Evolutionary conservation across 2,888 invertebrate species (phyloP).

Genomic region (Torymus tubicola): DNA sequence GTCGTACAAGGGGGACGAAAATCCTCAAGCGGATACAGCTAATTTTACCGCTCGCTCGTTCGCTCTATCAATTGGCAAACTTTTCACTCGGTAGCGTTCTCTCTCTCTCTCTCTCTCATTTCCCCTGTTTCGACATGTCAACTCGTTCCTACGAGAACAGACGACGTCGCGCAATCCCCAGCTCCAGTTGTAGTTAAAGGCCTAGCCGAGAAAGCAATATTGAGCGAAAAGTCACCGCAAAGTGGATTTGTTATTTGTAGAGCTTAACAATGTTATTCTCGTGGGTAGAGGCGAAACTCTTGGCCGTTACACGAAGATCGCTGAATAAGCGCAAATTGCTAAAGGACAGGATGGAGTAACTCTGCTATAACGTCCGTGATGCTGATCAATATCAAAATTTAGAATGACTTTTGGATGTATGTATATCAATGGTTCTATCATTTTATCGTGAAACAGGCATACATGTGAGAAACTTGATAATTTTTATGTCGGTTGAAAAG

Average conservation of each 20-base stretch:
- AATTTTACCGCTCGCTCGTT: conserved; percentile 50
- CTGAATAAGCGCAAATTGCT: conserved; percentile 68
- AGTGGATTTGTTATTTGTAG: conserved; percentile 64
- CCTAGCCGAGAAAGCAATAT: too few relatives aligned
- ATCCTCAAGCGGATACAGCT: conserved; percentile 51
- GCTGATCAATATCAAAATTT: conserved; percentile 2
- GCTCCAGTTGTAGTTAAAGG: too few relatives aligned
- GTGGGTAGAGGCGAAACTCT: too few relatives aligned
- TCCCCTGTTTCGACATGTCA: conserved; percentile 29
- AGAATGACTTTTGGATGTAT: too few relatives aligned
- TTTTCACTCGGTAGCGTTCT: conserved; percentile 40
- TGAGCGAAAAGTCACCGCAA: conserved; percentile 59
- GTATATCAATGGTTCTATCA: too few relatives aligned
- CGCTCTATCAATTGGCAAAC: conserved; percentile 54
- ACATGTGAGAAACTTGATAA: too few relatives aligned
- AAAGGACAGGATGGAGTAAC: conserved; percentile 48
- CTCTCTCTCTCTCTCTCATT: conserved; percentile 24
- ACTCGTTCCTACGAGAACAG: conserved; percentile 9
- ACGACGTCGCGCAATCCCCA: too few relatives aligned
- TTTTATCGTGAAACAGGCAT: too few relatives aligned
- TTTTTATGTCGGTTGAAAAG: too few relatives aligned
- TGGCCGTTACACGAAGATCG: conserved; percentile 8
- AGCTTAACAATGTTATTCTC: conserved; percentile 62
- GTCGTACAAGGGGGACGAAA: conserved; percentile 38
- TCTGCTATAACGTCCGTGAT: neutral